Conservation (phyloP, 2,113 vertebrate species). For the Nyctibius bracteatus region DNA sequence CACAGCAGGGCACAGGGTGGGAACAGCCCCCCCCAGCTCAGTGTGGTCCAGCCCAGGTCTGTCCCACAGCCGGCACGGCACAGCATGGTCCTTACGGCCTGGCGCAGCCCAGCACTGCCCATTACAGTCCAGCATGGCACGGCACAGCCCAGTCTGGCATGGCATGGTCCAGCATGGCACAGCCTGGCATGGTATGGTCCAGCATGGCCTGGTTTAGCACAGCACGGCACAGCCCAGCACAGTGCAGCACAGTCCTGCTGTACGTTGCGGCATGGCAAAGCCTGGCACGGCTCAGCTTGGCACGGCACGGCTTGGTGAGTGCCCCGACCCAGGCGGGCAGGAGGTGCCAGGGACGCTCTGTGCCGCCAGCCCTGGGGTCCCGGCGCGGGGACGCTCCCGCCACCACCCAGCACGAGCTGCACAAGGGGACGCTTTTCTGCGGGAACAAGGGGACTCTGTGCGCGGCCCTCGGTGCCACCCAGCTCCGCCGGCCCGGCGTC, state of each 20-base stretch:
- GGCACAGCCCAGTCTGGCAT: not conserved
- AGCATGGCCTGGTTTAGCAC: too few species aligned
- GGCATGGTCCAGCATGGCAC: too few species aligned
- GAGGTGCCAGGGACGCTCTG: not conserved
- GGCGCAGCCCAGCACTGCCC: too few species aligned
- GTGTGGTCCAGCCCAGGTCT: not conserved
- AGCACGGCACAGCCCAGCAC: not conserved
- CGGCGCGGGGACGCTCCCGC: not conserved
- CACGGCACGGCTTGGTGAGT: rapidly evolving
- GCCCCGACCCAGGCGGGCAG: not conserved
- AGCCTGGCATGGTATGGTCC: not conserved
- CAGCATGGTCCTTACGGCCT: not conserved
- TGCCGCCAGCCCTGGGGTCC: not conserved
- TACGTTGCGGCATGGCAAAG: not conserved
- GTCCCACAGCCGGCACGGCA: rapidly evolving
- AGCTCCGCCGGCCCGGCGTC: not conserved
- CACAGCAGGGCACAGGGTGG: not conserved
- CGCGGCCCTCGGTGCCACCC: not conserved
- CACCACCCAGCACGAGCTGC: not conserved
- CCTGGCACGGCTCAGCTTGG: not conserved
- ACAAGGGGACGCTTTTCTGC: constrained; percentile 22
- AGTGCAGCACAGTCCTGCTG: not conserved
- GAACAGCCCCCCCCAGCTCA: not conserved
- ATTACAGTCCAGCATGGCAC: too few species aligned
- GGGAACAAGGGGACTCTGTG: constrained; percentile 49